Evolutionary conservation across 2,113 vertebrate genomes (phyloP).

Genomic region (Girardinichthys multiradiatus): DNA sequence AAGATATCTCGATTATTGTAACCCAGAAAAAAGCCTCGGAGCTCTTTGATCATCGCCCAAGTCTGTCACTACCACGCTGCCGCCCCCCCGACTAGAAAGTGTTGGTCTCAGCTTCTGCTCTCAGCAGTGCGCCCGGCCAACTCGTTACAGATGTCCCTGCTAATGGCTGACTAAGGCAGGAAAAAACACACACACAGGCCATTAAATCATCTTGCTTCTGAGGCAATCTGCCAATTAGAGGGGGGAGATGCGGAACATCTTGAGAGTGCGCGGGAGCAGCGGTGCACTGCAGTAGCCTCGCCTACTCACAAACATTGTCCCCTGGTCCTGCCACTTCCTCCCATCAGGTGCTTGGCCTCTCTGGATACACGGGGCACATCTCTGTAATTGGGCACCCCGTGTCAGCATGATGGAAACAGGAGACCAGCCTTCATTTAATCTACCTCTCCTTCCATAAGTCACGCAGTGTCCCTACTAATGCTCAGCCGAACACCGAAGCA

Average conservation of each 20-base stretch:
- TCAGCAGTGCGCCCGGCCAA: constrained; percentile 72
- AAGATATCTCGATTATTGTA: constrained; percentile 55
- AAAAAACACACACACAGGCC: constrained; percentile 69
- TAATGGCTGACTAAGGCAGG: constrained; percentile 80
- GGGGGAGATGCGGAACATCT: constrained; percentile 78
- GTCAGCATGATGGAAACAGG: constrained; percentile 63
- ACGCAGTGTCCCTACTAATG: constrained; percentile 27
- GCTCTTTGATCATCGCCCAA: constrained; percentile 64
- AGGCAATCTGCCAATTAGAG: constrained; percentile 80
- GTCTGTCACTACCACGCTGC: constrained; percentile 49
- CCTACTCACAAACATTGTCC: constrained; percentile 49
- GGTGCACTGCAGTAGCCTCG: constrained; percentile 64
- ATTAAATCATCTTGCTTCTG: constrained; percentile 76
- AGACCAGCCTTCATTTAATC: constrained; percentile 43
- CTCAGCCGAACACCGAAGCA: constrained; percentile 37
- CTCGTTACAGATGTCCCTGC: constrained; percentile 80
- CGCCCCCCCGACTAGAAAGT: constrained; percentile 68
- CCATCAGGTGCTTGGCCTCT: constrained; percentile 64
- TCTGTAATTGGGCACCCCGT: constrained; percentile 66
- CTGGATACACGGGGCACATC: constrained; percentile 43
- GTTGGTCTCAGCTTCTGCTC: constrained; percentile 74
- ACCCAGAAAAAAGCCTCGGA: constrained; percentile 46
- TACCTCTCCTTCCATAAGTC: constrained; percentile 34
- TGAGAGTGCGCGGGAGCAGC: constrained; percentile 66
- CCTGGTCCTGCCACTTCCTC: constrained; percentile 50